Conservation (phyloP, 2,888 invertebrate species). For the Hirudinaria manillensis region DNA sequence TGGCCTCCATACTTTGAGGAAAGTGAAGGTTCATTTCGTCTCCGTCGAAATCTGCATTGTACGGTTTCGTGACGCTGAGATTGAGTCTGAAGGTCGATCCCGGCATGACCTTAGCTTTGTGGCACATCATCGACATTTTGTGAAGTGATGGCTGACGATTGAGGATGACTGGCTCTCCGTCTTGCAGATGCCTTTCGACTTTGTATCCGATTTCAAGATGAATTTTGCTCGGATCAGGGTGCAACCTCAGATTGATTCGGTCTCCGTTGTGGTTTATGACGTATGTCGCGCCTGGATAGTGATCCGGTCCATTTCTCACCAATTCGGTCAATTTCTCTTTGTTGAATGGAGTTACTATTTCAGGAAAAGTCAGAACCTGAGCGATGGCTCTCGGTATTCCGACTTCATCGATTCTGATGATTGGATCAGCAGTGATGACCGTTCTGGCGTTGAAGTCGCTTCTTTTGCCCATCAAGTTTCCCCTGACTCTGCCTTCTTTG, state of each 20-base stretch:
- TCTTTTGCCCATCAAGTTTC: conserved; percentile 99
- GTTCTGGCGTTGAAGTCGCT: conserved; percentile 99
- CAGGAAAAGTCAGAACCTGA: conserved; percentile 97
- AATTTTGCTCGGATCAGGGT: conserved; percentile 70
- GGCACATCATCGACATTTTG: conserved; percentile 99
- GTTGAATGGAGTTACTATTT: conserved; percentile 97
- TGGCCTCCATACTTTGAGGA: too few relatives aligned
- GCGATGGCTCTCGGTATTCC: conserved; percentile 97
- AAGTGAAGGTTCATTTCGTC: conserved; percentile 99
- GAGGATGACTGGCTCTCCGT: conserved; percentile 96
- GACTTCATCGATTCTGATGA: conserved; percentile 82
- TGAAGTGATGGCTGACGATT: conserved; percentile 99
- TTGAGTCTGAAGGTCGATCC: conserved; percentile 99
- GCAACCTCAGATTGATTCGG: conserved; percentile 92
- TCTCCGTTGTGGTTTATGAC: conserved; percentile 98
- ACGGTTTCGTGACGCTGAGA: too few relatives aligned
- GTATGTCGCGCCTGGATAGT: conserved; percentile 98
- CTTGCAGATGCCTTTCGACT: conserved; percentile 92
- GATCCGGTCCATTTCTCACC: conserved; percentile 90
- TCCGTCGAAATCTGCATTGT: conserved; percentile 99
- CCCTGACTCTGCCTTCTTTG: conserved; percentile 96
- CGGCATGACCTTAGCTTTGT: conserved; percentile 75
- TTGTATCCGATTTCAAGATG: conserved; percentile 54
- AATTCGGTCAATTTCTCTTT: conserved; percentile 87
- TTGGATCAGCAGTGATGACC: conserved; percentile 65